These are phyloP conservation scores for Synanthedon myopaeformis DNA, from an alignment of 2,888 invertebrate genomes.

Conservation along the genomic window DNA sequence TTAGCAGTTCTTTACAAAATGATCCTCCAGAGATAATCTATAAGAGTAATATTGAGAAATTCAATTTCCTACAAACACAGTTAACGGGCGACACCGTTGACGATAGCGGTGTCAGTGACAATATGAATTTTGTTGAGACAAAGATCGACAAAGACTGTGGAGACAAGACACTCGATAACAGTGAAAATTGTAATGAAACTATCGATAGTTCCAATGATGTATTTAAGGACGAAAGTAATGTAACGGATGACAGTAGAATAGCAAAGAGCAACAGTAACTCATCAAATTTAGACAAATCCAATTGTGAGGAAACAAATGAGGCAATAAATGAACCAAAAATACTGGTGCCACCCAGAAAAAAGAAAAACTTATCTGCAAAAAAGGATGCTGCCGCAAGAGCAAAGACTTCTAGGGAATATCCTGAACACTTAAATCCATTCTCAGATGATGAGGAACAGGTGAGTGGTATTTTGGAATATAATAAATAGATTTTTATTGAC, in stretches of 20 bases:
- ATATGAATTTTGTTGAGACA: conserved; percentile 1
- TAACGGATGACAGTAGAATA: conserved; percentile 54
- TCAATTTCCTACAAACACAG: conserved; percentile 58
- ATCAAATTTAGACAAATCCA: conserved; percentile 11
- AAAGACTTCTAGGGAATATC: conserved; percentile 63
- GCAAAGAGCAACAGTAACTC: conserved; percentile 27
- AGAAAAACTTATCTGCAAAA: conserved; percentile 28
- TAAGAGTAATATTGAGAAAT: conserved; percentile 51
- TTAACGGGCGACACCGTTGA: conserved; percentile 28
- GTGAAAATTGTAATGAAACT: conserved; percentile 7
- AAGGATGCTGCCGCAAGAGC: conserved; percentile 8
- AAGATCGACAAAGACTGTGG: conserved; percentile 22
- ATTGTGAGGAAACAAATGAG: conserved; percentile 13
- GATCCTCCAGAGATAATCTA: conserved; percentile 39
- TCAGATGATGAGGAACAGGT: conserved; percentile 73
- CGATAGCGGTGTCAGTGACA: conserved; percentile 17
- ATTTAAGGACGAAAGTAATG: conserved; percentile 33
- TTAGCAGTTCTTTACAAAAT: conserved; percentile 14
- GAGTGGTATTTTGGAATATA: neutral
- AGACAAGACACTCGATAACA: conserved; percentile 13
- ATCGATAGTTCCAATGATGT: conserved; percentile 11
- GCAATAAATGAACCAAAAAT: conserved; percentile 29
- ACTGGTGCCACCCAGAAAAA: conserved; percentile 57
- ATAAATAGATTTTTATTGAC: neutral
- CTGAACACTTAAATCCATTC: conserved; percentile 87